Percentiles rank a stretch among this genome's conserved stretches.
Evolutionary conservation across 1,140 invertebrate species (phyloP).

Genomic region (Ephestia elutella): DNA sequence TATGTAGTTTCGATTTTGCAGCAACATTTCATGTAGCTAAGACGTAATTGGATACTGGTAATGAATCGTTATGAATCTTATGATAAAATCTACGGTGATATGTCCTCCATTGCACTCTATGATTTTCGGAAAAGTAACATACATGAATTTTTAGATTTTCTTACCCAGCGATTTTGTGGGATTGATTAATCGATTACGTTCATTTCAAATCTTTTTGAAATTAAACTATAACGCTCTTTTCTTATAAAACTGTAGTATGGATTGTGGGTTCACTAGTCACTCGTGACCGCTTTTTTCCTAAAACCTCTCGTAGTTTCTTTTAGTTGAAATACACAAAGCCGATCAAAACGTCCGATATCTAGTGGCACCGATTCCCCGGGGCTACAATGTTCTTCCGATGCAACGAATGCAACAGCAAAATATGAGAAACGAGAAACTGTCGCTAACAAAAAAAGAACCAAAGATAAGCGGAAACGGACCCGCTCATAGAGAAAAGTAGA

Average conservation of each 20-base stretch:
- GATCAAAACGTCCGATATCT: constrained; percentile 16
- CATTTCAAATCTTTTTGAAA: too few relatives aligned
- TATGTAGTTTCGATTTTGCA: constrained; percentile 1
- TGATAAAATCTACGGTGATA: too few relatives aligned
- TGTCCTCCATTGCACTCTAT: too few relatives aligned
- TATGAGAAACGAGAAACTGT: constrained; percentile 55
- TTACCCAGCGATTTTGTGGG: too few relatives aligned
- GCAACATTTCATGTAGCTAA: neutral
- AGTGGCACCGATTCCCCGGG: neutral
- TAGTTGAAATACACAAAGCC: constrained; percentile 8
- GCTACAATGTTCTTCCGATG: constrained; percentile 23
- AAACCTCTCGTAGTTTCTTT: neutral
- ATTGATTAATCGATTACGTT: too few relatives aligned
- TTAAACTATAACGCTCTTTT: too few relatives aligned
- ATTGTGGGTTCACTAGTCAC: neutral
- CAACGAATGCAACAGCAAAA: constrained; percentile 55
- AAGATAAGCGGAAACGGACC: constrained; percentile 67
- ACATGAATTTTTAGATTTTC: too few relatives aligned
- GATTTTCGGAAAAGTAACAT: too few relatives aligned
- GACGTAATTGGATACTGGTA: neutral
- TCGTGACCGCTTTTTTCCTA: neutral
- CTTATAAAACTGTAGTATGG: too few relatives aligned
- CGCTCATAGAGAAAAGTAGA: constrained; percentile 64
- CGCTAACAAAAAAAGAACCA: constrained; percentile 53
- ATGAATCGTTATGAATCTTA: neutral